phyloP scores from a whole-genome alignment of 2,888 invertebrate species.

The Lasioglossum marginatum region DNA sequence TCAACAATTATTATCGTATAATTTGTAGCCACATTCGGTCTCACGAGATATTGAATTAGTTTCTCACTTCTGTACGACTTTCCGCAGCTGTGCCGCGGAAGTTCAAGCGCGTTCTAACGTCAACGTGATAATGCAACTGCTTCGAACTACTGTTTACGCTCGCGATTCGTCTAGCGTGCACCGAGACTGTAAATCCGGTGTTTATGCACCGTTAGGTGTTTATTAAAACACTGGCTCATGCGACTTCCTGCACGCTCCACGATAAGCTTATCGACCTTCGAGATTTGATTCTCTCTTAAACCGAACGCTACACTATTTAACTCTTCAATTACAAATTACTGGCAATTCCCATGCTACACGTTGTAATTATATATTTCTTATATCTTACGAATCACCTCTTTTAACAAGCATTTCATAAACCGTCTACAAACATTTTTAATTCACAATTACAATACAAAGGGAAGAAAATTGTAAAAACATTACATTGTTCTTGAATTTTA shows the following conservation, averaged over 20 bases:
- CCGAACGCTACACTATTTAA: background rate
- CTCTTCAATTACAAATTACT: background rate
- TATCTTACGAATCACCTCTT: background rate
- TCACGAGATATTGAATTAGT: slow-evolving; percentile 34
- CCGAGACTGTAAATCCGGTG: slow-evolving; percentile 18
- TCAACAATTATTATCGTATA: background rate
- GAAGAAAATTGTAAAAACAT: background rate
- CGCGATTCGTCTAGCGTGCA: slow-evolving; percentile 11
- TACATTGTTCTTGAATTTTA: background rate
- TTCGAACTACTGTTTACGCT: slow-evolving; percentile 13
- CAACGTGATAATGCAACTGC: slow-evolving; percentile 17
- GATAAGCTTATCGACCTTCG: background rate
- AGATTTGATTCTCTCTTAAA: background rate
- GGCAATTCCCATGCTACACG: background rate
- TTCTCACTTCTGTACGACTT: slow-evolving; percentile 34
- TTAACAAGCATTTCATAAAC: background rate
- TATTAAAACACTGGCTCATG: slow-evolving; percentile 25
- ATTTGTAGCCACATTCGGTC: too few species aligned
- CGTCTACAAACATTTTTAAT: background rate
- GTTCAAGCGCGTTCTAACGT: slow-evolving; percentile 27
- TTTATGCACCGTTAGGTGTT: slow-evolving; percentile 27
- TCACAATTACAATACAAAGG: background rate
- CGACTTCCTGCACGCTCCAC: slow-evolving; percentile 3
- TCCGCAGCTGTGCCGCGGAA: slow-evolving; percentile 41
- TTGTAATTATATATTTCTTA: background rate